phyloP scores from a whole-genome alignment of 1,140 invertebrate genomes.

The Caenorhabditis elegans region WBcel235 BX284602.5:26501-27000 shows the following conservation, averaged over 20 bases:
- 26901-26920: slow-evolving; percentile 60
- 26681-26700: slow-evolving; percentile 63
- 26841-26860: slow-evolving; percentile 58
- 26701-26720: slow-evolving; percentile 63
- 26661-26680: slow-evolving; percentile 63
- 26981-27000: slow-evolving; percentile 65
- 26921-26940: slow-evolving; percentile 62
- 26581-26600: too few species aligned
- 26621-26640: slow-evolving; percentile 12
- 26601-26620: too few species aligned
- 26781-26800: slow-evolving; percentile 53
- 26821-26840: slow-evolving; percentile 63
- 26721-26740: slow-evolving; percentile 54
- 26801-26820: slow-evolving; percentile 60
- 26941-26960: slow-evolving; percentile 61
- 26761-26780: slow-evolving; percentile 64
- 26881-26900: slow-evolving; percentile 60
- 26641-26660: slow-evolving; percentile 60
- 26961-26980: slow-evolving; percentile 61
- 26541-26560: too few species aligned
- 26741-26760: slow-evolving; percentile 54
- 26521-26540: too few species aligned
- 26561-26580: too few species aligned
- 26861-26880: neutral
- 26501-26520: too few species aligned